phyloP scores from a whole-genome alignment of 2,113 vertebrate species.

The Apteryx owenii region DNA sequence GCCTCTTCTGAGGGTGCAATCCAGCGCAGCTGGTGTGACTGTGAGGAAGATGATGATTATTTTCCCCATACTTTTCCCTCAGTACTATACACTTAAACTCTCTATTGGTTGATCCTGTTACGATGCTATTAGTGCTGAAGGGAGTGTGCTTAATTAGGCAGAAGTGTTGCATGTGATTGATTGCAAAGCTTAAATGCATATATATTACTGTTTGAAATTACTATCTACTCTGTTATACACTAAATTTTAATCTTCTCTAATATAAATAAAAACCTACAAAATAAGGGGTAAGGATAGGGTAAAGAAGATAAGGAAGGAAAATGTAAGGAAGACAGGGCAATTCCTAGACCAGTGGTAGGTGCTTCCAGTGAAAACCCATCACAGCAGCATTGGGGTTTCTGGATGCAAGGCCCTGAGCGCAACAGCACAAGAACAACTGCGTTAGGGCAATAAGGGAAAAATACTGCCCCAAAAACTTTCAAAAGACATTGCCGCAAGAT shows the following conservation, averaged over 20 bases:
- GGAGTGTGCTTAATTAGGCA: background rate
- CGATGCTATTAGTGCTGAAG: background rate
- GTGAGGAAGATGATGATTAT: background rate
- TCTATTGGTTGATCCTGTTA: background rate
- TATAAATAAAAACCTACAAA: background rate
- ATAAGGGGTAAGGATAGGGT: background rate
- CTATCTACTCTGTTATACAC: background rate
- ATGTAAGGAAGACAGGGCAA: background rate
- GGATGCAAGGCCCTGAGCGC: background rate
- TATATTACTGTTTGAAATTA: background rate
- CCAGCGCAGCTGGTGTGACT: background rate
- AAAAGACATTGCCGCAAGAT: background rate
- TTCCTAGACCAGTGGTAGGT: background rate
- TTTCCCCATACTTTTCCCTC: background rate
- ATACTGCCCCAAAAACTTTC: background rate
- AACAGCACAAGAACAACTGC: fast-evolving
- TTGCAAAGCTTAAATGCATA: background rate
- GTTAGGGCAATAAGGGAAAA: background rate
- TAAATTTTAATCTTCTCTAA: background rate
- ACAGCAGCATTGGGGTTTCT: background rate
- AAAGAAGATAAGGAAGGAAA: background rate
- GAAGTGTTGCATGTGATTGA: background rate
- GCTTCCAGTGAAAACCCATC: background rate
- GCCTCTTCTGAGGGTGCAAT: background rate
- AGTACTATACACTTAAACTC: background rate